phyloP scores from a whole-genome alignment of 2,888 invertebrate species.

The Erebia epiphron region DNA sequence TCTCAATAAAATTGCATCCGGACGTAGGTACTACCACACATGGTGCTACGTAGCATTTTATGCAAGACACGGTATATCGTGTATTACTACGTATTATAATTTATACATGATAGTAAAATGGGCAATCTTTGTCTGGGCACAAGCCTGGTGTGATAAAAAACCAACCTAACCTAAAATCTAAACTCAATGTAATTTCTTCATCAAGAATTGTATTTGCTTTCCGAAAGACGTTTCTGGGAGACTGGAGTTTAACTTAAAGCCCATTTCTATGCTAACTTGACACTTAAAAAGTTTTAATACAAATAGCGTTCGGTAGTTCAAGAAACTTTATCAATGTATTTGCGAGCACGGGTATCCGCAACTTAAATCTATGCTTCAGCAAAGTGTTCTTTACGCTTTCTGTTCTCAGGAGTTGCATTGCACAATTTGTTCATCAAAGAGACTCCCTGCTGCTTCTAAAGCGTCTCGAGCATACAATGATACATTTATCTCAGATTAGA shows the following conservation, averaged over 20 bases:
- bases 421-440: conserved; percentile 10
- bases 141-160: too few species aligned
- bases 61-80: too few species aligned
- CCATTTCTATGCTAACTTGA: conserved; percentile 5
- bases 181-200: too few species aligned
- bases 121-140: too few species aligned
- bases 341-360: neutral
- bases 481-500: conserved; percentile 68
- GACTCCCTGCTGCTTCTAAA: conserved; percentile 30
- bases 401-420: conserved; percentile 2
- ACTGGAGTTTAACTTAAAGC: neutral
- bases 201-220: too few species aligned
- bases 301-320: conserved; percentile 29
- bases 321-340: conserved; percentile 23
- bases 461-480: conserved; percentile 54
- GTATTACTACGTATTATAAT: too few species aligned
- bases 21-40: too few species aligned
- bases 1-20: too few species aligned
- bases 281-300: conserved; percentile 16
- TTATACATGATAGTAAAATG: too few species aligned
- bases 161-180: too few species aligned
- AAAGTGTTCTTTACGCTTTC: neutral
- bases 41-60: too few species aligned
- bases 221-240: too few species aligned
- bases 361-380: conserved; percentile 10